These are phyloP conservation scores for Synaphobranchus kaupii DNA, from an alignment of 2,797 vertebrate species.

Conservation along the genomic window DNA sequence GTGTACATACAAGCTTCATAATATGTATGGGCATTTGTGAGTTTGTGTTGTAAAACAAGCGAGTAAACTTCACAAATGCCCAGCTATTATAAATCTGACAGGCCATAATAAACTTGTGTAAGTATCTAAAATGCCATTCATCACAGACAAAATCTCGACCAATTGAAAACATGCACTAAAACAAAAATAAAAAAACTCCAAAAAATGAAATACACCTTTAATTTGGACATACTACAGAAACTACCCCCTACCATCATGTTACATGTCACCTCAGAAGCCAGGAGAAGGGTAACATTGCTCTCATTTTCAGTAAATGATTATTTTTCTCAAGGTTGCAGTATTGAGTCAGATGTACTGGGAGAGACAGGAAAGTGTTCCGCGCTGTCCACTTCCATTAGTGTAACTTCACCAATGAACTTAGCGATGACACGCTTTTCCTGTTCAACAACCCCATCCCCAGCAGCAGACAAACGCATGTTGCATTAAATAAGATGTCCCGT, in stretches of 20 bases:
- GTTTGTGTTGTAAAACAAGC: too few species aligned
- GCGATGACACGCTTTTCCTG: slow-evolving; percentile 69
- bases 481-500: slow-evolving; percentile 34
- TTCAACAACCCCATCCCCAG: slow-evolving; percentile 69
- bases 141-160: too few species aligned
- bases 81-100: too few species aligned
- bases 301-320: not conserved
- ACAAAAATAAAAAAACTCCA: too few species aligned
- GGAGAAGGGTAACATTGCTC: not conserved
- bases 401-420: slow-evolving; percentile 70
- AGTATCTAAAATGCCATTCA: too few species aligned
- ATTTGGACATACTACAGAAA: not conserved
- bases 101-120: too few species aligned
- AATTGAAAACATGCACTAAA: too few species aligned
- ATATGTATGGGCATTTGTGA: too few species aligned
- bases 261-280: not conserved
- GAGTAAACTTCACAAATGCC: too few species aligned
- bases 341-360: not conserved
- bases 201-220: too few species aligned
- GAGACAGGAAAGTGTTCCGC: slow-evolving; percentile 56
- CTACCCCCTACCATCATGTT: not conserved
- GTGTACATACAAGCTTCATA: too few species aligned
- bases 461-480: slow-evolving; percentile 61
- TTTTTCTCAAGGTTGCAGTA: not conserved
- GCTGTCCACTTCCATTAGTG: slow-evolving; percentile 67